Base-by-base conservation (phyloP, 2,888 invertebrate species). In the Parthenolecanium corni region DNA sequence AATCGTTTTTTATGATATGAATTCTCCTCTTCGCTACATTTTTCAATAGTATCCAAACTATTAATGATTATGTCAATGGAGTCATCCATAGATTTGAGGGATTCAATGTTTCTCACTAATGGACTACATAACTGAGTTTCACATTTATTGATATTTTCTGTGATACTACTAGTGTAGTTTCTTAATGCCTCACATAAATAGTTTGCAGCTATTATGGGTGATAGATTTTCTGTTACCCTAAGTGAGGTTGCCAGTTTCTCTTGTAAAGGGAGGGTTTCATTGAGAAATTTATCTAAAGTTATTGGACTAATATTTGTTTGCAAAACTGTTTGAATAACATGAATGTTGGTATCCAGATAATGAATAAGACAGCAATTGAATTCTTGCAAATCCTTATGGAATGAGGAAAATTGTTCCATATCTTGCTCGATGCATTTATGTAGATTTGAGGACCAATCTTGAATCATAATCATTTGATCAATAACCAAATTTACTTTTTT, bases 401-500 rank as follows among this genome's bases (percentile, higher is more conserved):
- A 20, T 23, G 14, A 14, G 5, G 23, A 21, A 14, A 11, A 21
- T 11, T 49, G 18, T 23, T 49, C 2, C 9, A 9, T 9, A 31
- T 31, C 31, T 9, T 6, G 4, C 9, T 31, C 31, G 31, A 31
- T 9, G 31, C 31, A 18, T 44, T 40, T 14, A 38, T 61, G 38
- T 20, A 61, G 6, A 16, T n/a, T 40, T 9, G 23, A 16, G 3
- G 23, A 47, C 61, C 49, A 51, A 66, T 68, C 62, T 71, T 69
- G 65, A 44, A 73, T 64, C 46, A 71, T 70, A 73, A 72, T 9
- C 74, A 74, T 25, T 69, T 68, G 23, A 64, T 66, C 24, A 11
- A 61, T 25, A 1, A 21, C 21, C 5, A 9, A 1, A 21, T 49
- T 20, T 3, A 49, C 14, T 11, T 23, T 49, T 5, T 49, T 21